phyloP scores from a whole-genome alignment of 2,113 vertebrate genomes.

The Tetrao urogallus region DNA sequence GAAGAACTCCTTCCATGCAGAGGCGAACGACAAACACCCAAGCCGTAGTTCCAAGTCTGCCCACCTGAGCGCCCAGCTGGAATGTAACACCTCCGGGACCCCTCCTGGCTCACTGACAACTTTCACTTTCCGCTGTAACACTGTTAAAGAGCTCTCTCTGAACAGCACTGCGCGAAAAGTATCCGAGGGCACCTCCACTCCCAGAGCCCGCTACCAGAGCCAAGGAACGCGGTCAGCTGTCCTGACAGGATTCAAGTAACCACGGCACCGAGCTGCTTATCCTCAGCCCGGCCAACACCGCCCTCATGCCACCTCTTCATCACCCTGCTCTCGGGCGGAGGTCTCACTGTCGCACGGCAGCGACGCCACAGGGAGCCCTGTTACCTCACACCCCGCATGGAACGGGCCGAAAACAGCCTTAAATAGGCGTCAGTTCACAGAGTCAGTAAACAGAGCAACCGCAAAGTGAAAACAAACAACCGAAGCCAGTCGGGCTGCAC shows the following conservation, averaged over 20 bases:
- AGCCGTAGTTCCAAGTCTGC: background rate
- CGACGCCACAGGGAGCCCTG: background rate
- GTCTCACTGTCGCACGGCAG: background rate
- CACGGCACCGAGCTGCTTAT: background rate
- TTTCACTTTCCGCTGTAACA: background rate
- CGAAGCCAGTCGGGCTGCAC: background rate
- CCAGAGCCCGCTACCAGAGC: background rate
- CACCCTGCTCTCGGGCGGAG: background rate
- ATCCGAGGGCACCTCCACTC: rapidly evolving
- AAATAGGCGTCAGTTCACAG: background rate
- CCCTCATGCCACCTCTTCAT: background rate
- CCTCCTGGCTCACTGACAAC: background rate
- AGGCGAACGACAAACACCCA: rapidly evolving
- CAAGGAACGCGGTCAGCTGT: background rate
- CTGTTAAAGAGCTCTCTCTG: rapidly evolving
- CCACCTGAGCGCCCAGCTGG: background rate
- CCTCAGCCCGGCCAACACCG: background rate
- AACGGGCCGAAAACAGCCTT: background rate
- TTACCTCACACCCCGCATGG: background rate
- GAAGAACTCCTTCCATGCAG: background rate
- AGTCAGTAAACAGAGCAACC: background rate
- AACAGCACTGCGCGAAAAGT: background rate
- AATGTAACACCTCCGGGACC: background rate
- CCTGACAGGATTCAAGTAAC: background rate
- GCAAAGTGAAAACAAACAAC: background rate